Conservation (phyloP, 1,140 invertebrate genomes). For the Neuroterus valhalla region DNA sequence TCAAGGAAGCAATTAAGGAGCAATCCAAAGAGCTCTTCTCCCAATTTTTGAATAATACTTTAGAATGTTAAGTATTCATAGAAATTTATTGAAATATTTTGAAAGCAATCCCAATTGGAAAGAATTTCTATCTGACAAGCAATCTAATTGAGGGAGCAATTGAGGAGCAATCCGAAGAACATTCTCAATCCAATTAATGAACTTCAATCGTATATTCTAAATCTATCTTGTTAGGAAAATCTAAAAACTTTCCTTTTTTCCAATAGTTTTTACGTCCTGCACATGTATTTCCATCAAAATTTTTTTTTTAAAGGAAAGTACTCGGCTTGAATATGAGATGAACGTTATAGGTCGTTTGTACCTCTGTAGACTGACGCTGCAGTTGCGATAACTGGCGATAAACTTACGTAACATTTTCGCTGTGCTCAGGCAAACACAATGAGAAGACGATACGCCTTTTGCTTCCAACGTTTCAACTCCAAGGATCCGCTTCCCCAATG, state of each 20-base stretch:
- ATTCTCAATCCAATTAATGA: no score
- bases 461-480: neutral
- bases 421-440: slow-evolving; percentile 8
- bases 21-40: no score
- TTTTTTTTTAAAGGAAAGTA: neutral
- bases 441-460: slow-evolving; percentile 23
- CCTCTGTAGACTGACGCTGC: neutral
- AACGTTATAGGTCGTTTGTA: slow-evolving; percentile 17
- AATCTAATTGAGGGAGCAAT: no score
- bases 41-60: no score
- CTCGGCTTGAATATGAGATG: slow-evolving; percentile 11
- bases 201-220: neutral
- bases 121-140: no score
- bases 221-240: neutral
- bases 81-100: no score
- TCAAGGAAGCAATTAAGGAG: no score
- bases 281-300: neutral
- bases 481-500: neutral
- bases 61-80: no score
- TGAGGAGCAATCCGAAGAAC: no score
- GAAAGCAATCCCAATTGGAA: no score
- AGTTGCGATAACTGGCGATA: slow-evolving; percentile 19
- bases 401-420: slow-evolving; percentile 14
- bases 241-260: neutral
- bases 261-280: neutral